A percentile compares a stretch with the other conserved stretches of the same genome.
Evolutionary conservation across 2,888 invertebrate genomes (phyloP).

Genomic region (Harpagoxenus sublaevis): DNA sequence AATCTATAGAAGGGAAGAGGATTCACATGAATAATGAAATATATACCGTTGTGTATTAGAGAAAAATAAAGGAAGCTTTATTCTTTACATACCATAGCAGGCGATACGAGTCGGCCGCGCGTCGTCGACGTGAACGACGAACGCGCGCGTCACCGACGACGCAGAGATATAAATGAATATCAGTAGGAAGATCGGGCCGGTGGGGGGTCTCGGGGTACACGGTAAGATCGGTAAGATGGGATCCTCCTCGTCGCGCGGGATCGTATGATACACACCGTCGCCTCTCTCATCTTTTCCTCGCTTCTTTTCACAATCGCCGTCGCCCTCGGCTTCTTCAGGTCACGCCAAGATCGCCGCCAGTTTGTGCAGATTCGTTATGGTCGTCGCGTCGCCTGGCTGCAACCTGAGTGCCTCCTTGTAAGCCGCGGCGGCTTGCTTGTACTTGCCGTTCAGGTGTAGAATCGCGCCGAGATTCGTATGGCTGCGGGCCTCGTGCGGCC

Average conservation of each 20-base stretch:
- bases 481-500: conserved; percentile 93
- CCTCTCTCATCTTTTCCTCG: conserved; percentile 22
- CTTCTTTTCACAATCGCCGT: not conserved
- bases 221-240: conserved; percentile 66
- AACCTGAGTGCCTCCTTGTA: conserved; percentile 95
- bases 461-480: conserved; percentile 98
- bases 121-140: conserved; percentile 70
- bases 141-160: conserved; percentile 73
- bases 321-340: conserved; percentile 76
- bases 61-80: conserved; percentile 84
- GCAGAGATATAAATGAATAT: conserved; percentile 80
- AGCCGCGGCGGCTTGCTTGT: conserved; percentile 94
- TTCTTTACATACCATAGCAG: conserved; percentile 84
- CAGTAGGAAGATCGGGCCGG: conserved; percentile 77
- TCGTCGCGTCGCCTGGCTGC: conserved; percentile 95
- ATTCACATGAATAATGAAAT: conserved; percentile 30
- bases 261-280: conserved; percentile 63
- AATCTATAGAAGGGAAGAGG: conserved; percentile 2
- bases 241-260: conserved; percentile 50
- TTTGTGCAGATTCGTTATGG: conserved; percentile 95
- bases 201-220: conserved; percentile 63
- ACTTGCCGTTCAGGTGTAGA: conserved; percentile 96
- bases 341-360: conserved; percentile 88
- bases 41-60: conserved; percentile 71
- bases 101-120: conserved; percentile 80